Conservation (phyloP, 2,888 invertebrate species). For the Himalopsyche tibetana region DNA sequence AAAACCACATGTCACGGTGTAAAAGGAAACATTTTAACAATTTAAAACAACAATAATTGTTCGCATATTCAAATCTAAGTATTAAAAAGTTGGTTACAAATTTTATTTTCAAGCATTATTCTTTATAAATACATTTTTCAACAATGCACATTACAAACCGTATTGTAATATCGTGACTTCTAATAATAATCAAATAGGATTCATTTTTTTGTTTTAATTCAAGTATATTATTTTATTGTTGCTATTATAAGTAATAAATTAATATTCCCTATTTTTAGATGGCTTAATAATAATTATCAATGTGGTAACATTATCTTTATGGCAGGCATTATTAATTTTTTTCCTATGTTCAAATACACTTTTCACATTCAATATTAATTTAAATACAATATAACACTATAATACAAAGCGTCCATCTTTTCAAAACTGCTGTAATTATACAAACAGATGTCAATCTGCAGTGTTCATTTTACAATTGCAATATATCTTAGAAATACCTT, state of each 20-base stretch:
- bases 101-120: constrained; percentile 14
- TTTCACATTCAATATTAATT: constrained; percentile 42
- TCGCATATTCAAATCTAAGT: constrained; percentile 35
- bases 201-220: constrained; percentile 39
- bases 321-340: constrained; percentile 40
- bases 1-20: no score
- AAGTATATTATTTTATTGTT: constrained; percentile 39
- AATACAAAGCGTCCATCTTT: constrained; percentile 31
- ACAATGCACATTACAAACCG: constrained; percentile 37
- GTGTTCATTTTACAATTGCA: constrained; percentile 22
- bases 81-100: constrained; percentile 39
- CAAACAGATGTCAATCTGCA: not conserved
- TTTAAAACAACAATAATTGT: constrained; percentile 1
- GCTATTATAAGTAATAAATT: constrained; percentile 38
- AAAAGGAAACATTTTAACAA: not conserved
- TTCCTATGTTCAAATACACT: constrained; percentile 42
- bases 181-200: constrained; percentile 43
- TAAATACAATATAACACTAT: constrained; percentile 43
- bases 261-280: constrained; percentile 42
- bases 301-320: constrained; percentile 42
- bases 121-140: constrained; percentile 19
- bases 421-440: not conserved
- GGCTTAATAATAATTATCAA: constrained; percentile 40
- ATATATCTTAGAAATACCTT: not conserved
- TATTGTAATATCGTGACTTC: constrained; percentile 31